Evolutionary conservation across 1,140 invertebrate species (phyloP).

Genomic region (Drosophila mayri): DNA sequence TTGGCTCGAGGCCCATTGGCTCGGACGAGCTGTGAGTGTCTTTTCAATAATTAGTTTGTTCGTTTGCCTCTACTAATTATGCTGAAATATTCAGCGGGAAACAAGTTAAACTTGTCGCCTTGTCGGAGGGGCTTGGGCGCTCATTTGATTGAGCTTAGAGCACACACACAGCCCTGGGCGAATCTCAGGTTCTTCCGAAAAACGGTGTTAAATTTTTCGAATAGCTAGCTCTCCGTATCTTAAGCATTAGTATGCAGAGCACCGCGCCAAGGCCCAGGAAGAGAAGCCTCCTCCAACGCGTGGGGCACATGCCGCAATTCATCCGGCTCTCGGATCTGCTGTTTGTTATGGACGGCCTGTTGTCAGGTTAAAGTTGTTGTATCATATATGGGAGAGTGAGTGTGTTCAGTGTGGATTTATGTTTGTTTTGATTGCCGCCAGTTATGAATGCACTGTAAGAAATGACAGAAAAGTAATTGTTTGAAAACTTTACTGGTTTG

Average conservation of each 20-base stretch:
- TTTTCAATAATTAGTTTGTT: slow-evolving; percentile 66
- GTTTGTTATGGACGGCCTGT: slow-evolving; percentile 64
- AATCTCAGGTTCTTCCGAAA: slow-evolving; percentile 28
- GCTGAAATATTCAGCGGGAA: slow-evolving; percentile 58
- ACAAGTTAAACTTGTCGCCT: slow-evolving; percentile 73
- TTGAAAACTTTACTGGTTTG: not conserved
- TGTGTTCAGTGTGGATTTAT: slow-evolving; percentile 45
- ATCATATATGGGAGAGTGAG: slow-evolving; percentile 48
- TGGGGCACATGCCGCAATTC: slow-evolving; percentile 64
- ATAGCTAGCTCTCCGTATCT: slow-evolving; percentile 45
- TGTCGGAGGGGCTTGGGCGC: slow-evolving; percentile 13
- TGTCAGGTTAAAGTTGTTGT: slow-evolving; percentile 56
- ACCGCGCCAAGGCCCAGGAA: slow-evolving; percentile 56
- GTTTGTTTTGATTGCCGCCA: slow-evolving; percentile 52
- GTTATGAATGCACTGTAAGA: slow-evolving; percentile 35
- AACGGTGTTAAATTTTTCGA: slow-evolving; percentile 72
- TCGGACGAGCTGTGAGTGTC: slow-evolving; percentile 31
- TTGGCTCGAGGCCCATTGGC: slow-evolving; percentile 18
- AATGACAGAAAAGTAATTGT: not conserved
- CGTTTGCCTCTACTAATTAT: slow-evolving; percentile 46
- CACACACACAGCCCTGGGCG: slow-evolving; percentile 33
- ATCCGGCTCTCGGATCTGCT: slow-evolving; percentile 29
- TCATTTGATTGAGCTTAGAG: slow-evolving; percentile 43
- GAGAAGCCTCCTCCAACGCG: slow-evolving; percentile 15
- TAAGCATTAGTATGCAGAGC: slow-evolving; percentile 73